Base-by-base conservation (phyloP, 2,888 invertebrate species). In the Gortyna flavago region DNA sequence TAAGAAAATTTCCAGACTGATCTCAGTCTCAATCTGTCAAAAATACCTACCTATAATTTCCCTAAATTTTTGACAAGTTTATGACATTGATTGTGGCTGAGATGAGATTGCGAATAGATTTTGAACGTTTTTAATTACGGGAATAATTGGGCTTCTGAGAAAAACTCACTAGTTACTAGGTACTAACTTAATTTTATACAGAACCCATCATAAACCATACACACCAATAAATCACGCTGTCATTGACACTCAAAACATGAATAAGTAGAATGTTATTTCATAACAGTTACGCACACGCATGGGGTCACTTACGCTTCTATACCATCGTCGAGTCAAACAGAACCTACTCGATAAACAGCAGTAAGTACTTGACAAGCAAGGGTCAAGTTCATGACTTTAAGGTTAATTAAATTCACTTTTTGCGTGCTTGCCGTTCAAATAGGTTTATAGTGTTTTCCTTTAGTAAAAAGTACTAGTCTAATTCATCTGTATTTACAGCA, bases 241-340 rank as follows among this genome's bases (percentile, higher is more conserved):
- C 86, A 87, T 84, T 85, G 89, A 86, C 86, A 84, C 87, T 81
- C 75, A 79, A 85, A 87, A 73, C 79, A 83, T 85, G 81, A 88
- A 88, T 87, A 71, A 84, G 70, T 72, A 72, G 77, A 81, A 80
- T 88, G 80, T 86, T 87, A 86, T 87, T 81, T 82, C 84, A 83
- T 87, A 88, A 87, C 79, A 84, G 84, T 67, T 80, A 79, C 75
- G 67, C 77, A 68, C 69, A 76, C 82, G 78, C 80, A 59, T 71
- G 70, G 81, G 83, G 72, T 87, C 87, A 86, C 74, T 85, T 76
- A 69, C 41, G 41, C 61, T 64, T 57, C 32, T 32, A 57, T 65
- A 64, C 51, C 35, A 59, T 84, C 73, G 77, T 32, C 80, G 48
- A 83, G 74, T 81, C 76, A 79, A 75, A 83, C 54, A 51, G 75